Conservation (phyloP, 2,113 vertebrate species). For the Drymodes brunneopygia region DNA sequence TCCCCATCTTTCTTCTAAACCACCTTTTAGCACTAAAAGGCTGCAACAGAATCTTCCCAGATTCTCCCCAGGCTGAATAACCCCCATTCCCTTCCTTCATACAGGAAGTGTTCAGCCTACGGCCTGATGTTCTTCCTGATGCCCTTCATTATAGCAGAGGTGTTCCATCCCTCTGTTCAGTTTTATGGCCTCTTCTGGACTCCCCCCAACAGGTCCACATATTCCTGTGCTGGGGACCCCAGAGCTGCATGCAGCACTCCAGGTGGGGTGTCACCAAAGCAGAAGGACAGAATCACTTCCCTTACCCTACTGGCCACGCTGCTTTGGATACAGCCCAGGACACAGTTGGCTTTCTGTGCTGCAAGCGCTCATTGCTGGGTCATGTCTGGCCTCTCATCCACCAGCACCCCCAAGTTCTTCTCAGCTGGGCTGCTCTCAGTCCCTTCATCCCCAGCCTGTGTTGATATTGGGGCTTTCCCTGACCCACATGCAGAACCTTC, state of each 20-base stretch:
- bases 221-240: not conserved
- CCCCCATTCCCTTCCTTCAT: not conserved
- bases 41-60: not conserved
- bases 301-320: rapidly evolving
- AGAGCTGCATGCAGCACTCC: not conserved
- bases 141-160: not conserved
- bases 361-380: rapidly evolving
- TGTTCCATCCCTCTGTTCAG: not conserved
- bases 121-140: not conserved
- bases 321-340: not conserved
- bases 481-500: not conserved
- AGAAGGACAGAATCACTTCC: not conserved
- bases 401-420: not conserved
- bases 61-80: not conserved
- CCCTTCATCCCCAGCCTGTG: not conserved
- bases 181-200: not conserved
- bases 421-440: not conserved
- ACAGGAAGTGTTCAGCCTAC: not conserved
- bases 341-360: rapidly evolving
- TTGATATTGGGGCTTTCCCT: not conserved
- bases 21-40: not conserved
- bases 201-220: not conserved
- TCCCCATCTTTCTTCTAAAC: not conserved
- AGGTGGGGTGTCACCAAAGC: not conserved
- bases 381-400: not conserved